phyloP scores from a whole-genome alignment of 2,888 invertebrate genomes.

The Lasioglossum pauxillum region DNA sequence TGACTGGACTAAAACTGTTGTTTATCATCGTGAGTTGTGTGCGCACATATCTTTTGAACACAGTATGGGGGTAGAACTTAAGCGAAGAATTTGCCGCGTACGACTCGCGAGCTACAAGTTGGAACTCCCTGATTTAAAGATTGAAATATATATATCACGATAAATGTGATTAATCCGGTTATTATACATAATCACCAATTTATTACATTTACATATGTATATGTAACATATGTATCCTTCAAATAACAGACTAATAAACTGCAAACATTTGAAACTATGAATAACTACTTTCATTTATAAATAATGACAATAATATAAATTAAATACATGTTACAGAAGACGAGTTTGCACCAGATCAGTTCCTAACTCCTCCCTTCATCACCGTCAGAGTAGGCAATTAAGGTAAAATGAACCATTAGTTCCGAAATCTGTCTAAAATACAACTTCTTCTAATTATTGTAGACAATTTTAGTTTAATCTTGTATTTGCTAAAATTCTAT shows the following conservation, averaged over 20 bases:
- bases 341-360: constrained; percentile 77
- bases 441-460: background rate
- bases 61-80: no score
- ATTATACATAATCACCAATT: no score
- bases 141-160: no score
- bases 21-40: no score
- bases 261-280: background rate
- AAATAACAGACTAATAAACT: background rate
- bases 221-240: background rate
- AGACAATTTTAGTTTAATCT: no score
- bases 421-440: background rate
- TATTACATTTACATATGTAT: no score
- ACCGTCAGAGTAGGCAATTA: constrained; percentile 77
- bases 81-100: no score
- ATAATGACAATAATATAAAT: background rate
- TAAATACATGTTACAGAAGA: constrained; percentile 72
- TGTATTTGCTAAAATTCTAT: background rate
- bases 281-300: background rate
- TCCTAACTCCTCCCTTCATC: constrained; percentile 66
- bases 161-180: no score
- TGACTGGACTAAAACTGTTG: no score
- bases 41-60: no score
- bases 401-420: constrained; percentile 70
- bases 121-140: no score
- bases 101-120: no score